Percentiles rank a stretch among this genome's conserved stretches.
Evolutionary conservation across 2,113 vertebrate species (phyloP).

Genomic region (Baryphthengus martii): DNA sequence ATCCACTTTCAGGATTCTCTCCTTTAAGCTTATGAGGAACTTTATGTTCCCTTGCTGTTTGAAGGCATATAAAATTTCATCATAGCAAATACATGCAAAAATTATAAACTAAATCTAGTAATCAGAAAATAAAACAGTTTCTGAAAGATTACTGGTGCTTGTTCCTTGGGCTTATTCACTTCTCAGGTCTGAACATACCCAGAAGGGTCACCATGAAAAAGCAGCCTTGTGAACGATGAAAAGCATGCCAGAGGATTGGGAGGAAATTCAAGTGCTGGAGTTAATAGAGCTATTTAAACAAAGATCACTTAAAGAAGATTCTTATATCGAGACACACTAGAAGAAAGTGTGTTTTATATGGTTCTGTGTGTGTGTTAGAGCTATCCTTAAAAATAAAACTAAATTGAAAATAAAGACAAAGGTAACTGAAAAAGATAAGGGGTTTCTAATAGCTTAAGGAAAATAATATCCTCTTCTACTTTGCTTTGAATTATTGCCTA

Average conservation of each 20-base stretch:
- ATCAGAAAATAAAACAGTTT: not conserved
- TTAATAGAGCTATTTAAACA: not conserved
- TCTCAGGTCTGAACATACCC: not conserved
- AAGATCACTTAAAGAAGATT: not conserved
- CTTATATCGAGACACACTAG: not conserved
- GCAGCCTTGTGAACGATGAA: not conserved
- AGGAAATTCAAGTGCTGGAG: not conserved
- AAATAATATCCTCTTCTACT: not conserved
- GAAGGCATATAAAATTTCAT: not conserved
- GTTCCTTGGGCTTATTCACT: rapidly evolving
- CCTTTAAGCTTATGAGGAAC: not conserved
- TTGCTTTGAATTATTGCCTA: not conserved
- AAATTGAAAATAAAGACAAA: not conserved
- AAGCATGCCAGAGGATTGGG: not conserved
- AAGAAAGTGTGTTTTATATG: not conserved
- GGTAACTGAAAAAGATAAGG: not conserved
- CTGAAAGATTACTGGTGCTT: not conserved
- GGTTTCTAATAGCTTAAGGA: not conserved
- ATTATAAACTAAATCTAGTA: not conserved
- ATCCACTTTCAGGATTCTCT: not conserved
- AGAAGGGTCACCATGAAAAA: not conserved
- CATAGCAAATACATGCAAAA: not conserved
- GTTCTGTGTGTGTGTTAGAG: not conserved
- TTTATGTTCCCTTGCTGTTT: not conserved
- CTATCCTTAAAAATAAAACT: not conserved